Evolutionary conservation across 2,797 vertebrate genomes (phyloP).

Genomic region (Ambastaia sidthimunki): DNA sequence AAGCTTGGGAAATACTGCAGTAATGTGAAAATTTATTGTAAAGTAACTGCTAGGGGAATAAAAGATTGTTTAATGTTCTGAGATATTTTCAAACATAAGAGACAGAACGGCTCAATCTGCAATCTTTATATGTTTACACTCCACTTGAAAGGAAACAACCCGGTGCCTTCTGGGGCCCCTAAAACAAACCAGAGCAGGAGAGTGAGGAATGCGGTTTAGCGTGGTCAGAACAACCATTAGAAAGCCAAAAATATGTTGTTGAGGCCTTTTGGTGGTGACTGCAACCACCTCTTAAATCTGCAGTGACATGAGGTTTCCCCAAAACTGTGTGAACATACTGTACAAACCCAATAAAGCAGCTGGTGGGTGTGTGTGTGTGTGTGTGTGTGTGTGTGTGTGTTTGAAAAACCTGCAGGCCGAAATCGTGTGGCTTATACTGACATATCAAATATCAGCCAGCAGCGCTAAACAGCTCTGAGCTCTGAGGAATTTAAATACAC

Average conservation of each 20-base stretch:
- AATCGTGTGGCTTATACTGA: conserved; percentile 40
- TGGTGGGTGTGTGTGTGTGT: conserved; percentile 55
- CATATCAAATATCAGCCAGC: conserved; percentile 36
- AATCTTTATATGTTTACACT: conserved; percentile 66
- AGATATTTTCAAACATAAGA: conserved; percentile 43
- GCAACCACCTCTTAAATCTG: conserved; percentile 73
- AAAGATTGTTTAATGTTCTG: conserved; percentile 45
- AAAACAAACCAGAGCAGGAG: conserved; percentile 62
- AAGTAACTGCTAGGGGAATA: conserved; percentile 38
- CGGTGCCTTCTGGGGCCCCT: conserved; percentile 54
- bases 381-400: conserved; percentile 36
- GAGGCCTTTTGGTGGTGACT: conserved; percentile 64
- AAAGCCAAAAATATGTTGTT: conserved; percentile 64
- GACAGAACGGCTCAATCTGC: conserved; percentile 58
- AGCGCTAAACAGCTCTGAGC: conserved; percentile 36
- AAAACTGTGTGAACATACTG: conserved; percentile 66
- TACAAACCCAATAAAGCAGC: conserved; percentile 68
- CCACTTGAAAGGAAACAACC: conserved; percentile 67
- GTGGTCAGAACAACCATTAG: conserved; percentile 47
- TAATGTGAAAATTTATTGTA: conserved; percentile 16
- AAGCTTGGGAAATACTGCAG: conserved; percentile 3
- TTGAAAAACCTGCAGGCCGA: conserved; percentile 34
- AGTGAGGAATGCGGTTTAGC: conserved; percentile 53
- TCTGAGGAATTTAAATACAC: conserved; percentile 44
- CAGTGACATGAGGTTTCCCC: conserved; percentile 70